phyloP scores from a whole-genome alignment of 2,113 vertebrate genomes.

The Progne subis region DNA sequence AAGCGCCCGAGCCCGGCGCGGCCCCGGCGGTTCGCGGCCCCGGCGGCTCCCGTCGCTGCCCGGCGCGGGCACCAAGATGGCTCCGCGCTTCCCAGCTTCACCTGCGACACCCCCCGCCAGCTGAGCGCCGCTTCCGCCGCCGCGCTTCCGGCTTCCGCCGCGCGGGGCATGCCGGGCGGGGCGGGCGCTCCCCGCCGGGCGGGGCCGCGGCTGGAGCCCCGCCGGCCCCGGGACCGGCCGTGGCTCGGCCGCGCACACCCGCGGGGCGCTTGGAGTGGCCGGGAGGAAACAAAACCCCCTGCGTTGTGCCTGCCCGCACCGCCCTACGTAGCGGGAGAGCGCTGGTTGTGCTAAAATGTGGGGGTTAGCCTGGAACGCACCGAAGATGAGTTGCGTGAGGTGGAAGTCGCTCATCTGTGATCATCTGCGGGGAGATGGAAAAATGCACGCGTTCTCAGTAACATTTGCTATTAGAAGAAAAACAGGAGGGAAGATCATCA shows the following conservation, averaged over 20 bases:
- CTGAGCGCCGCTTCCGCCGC: too few species aligned
- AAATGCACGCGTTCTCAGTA: neutral
- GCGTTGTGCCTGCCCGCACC: rapidly evolving
- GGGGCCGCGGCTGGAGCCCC: too few species aligned
- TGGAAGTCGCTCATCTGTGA: neutral
- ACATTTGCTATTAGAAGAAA: neutral
- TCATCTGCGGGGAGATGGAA: neutral
- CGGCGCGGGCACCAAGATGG: too few species aligned
- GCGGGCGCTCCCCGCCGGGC: too few species aligned
- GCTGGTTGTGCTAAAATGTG: rapidly evolving
- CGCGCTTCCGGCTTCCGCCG: too few species aligned
- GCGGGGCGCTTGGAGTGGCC: neutral
- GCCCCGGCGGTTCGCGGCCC: too few species aligned
- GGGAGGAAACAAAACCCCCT: rapidly evolving
- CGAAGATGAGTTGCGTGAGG: rapidly evolving
- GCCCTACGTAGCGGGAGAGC: rapidly evolving
- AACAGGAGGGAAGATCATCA: neutral
- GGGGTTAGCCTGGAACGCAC: neutral
- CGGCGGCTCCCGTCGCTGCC: too few species aligned
- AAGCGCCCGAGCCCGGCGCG: too few species aligned
- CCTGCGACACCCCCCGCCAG: too few species aligned
- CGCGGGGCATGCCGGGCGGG: too few species aligned
- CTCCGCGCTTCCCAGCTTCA: too few species aligned
- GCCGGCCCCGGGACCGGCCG: too few species aligned
- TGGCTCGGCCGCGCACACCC: rapidly evolving